phyloP scores from a whole-genome alignment of 2,888 invertebrate species.

The Drosophila emarginata region DNA sequence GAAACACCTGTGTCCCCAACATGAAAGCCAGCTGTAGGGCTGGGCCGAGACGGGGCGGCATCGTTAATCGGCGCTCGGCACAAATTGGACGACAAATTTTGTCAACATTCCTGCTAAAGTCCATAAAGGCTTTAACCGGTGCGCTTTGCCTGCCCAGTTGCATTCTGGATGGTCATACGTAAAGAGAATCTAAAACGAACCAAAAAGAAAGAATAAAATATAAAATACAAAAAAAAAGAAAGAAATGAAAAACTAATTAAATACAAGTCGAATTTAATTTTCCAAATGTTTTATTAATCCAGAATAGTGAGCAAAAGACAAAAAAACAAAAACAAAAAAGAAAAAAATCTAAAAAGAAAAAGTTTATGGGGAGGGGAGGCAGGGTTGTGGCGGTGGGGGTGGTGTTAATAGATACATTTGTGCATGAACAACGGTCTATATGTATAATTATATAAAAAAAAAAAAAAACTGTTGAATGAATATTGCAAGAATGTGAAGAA shows the following conservation, averaged over 20 bases:
- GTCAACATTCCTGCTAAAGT: conserved; percentile 5
- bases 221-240: conserved; percentile 34
- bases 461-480: not conserved
- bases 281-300: not conserved
- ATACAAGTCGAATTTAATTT: not conserved
- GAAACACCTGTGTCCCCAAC: conserved; percentile 9
- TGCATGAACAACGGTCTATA: too few relatives aligned
- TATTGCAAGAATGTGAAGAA: too few relatives aligned
- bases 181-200: conserved; percentile 14
- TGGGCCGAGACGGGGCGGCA: not conserved
- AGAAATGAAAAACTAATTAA: not conserved
- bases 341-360: too few relatives aligned
- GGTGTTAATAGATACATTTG: not conserved
- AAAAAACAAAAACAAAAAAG: not conserved
- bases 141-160: conserved; percentile 24
- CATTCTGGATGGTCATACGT: conserved; percentile 28
- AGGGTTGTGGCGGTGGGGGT: not conserved
- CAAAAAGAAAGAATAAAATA: conserved; percentile 2
- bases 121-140: conserved; percentile 13
- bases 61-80: not conserved
- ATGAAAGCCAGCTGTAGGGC: conserved; percentile 8
- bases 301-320: not conserved
- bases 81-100: conserved; percentile 6
- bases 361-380: not conserved
- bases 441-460: not conserved